Percentiles rank a stretch among this genome's conserved stretches.
These are phyloP conservation scores for Melanotaenia pygmaea DNA, from an alignment of 2,797 vertebrate species.

Conservation along the genomic window DNA sequence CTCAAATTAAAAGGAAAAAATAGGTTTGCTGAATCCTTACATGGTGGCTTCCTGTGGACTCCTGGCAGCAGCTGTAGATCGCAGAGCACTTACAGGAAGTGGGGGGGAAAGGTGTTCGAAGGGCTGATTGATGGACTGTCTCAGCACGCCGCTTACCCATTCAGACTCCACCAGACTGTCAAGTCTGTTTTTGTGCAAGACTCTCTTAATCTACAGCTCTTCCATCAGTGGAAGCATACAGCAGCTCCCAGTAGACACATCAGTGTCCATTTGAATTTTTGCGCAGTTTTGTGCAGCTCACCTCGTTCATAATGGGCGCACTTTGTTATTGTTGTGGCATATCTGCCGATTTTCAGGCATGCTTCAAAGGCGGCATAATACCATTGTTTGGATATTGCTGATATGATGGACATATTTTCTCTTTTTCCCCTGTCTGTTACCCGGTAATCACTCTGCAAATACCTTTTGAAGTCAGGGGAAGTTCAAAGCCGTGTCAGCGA, in stretches of 20 bases:
- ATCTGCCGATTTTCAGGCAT: conserved; percentile 45
- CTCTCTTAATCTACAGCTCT: conserved; percentile 42
- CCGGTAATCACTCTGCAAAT: conserved; percentile 82
- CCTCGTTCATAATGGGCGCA: conserved; percentile 24
- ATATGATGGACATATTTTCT: conserved; percentile 80
- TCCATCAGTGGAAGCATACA: conserved; percentile 29
- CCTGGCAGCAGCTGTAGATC: conserved; percentile 62
- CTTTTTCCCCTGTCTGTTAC: conserved; percentile 72
- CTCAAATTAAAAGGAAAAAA: conserved; percentile 82
- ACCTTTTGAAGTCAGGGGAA: conserved; percentile 86
- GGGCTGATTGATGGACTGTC: conserved; percentile 75
- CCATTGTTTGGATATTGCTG: conserved; percentile 81
- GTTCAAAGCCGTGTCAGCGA: conserved; percentile 83
- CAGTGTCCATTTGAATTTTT: conserved; percentile 38
- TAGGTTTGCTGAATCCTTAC: conserved; percentile 77
- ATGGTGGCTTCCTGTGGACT: conserved; percentile 74
- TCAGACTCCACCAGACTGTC: conserved; percentile 54
- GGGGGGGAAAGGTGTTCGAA: conserved; percentile 67
- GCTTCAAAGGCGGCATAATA: conserved; percentile 63
- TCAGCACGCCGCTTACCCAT: conserved; percentile 72
- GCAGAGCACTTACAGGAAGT: conserved; percentile 77
- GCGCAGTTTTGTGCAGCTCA: background rate
- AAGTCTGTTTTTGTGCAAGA: conserved; percentile 55
- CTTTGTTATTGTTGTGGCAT: conserved; percentile 4
- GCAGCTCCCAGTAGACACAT: conserved; percentile 40